Evolutionary conservation across 2,888 invertebrate species (phyloP).

Genomic region (Noctuana brunneofusca): DNA sequence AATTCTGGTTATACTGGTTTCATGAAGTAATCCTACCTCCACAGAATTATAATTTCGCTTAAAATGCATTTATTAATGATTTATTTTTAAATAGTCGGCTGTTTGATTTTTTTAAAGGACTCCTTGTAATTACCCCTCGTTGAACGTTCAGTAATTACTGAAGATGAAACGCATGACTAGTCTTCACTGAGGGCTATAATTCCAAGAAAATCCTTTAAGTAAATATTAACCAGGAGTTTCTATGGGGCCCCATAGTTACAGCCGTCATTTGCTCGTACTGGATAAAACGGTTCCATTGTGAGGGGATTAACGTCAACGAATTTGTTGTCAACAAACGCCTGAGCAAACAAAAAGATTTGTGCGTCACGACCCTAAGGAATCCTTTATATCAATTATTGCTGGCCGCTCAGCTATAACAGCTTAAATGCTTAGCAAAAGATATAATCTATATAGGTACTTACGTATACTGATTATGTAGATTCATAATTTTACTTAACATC

Average conservation of each 20-base stretch:
- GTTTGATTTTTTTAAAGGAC: background rate
- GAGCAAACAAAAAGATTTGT: constrained; percentile 79
- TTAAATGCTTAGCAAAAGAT: constrained; percentile 57
- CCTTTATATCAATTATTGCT: constrained; percentile 65
- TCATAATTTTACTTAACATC: too few species aligned
- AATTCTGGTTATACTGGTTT: too few species aligned
- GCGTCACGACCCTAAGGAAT: constrained; percentile 60
- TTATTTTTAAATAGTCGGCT: background rate
- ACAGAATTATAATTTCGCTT: too few species aligned
- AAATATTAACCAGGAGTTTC: constrained; percentile 66
- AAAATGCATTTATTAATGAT: background rate
- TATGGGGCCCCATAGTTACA: constrained; percentile 63
- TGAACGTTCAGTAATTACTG: background rate
- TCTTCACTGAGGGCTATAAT: constrained; percentile 53
- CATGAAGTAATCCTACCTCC: too few species aligned
- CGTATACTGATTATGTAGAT: too few species aligned
- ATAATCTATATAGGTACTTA: background rate
- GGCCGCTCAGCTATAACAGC: constrained; percentile 55
- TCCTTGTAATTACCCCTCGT: constrained; percentile 25
- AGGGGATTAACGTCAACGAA: constrained; percentile 80
- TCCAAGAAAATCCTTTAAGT: constrained; percentile 61
- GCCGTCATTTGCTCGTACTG: constrained; percentile 58
- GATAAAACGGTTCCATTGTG: constrained; percentile 76
- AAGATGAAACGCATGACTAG: constrained; percentile 48
- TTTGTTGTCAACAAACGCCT: constrained; percentile 80